Base-by-base conservation (phyloP, 2,888 invertebrate genomes). In the Phaedon cochleariae region DNA sequence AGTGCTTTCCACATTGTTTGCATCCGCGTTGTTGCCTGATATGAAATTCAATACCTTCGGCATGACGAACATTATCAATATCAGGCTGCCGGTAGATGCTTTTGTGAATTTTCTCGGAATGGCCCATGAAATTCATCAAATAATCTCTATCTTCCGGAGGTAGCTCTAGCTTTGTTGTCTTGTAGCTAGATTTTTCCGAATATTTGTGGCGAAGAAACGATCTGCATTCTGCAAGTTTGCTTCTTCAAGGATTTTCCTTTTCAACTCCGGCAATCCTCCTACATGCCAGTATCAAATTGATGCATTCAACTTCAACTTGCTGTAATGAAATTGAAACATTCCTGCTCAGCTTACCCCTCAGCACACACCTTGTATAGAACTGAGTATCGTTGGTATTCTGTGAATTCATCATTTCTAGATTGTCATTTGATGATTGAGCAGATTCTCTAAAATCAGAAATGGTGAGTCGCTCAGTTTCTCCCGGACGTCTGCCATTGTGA, bases 401-500 rank as follows among this genome's bases (percentile, higher is more conserved):
- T 1, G 12, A 15, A 22, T 18, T 45, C 6, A 31, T 29, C 15
- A 57, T 4, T 26, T 53, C 60, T 3, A 53, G 31, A 15, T 31
- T 31, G 6, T 54, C 61, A 10, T 12, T n/a, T 0, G 7, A 1
- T n/a, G 54, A 61, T 21, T 54, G 48, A 9, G 54, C 26, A 9
- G 61, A 61, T 10, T 61, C 22, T 9, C 9, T 34, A 22, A 61
- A 61, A 21, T 61, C 61, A 0, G 54, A 12, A 12, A 61, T n/a
- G 4, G 21, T 4, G 4, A 61, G 26, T 26, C 53, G 22, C 21
- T 53, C 21, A 22, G 53, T 61, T 37, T 61, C 46, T n/a, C 53
- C 60, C 2, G 62, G 62, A 31, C 62, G 12, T 48, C 55, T 46
- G 22, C 62, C 54, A 48, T 62, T 62, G 37, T 55, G 51, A 1